Conservation (phyloP, 2,113 vertebrate genomes). For the Entomyzon cyanotis region DNA sequence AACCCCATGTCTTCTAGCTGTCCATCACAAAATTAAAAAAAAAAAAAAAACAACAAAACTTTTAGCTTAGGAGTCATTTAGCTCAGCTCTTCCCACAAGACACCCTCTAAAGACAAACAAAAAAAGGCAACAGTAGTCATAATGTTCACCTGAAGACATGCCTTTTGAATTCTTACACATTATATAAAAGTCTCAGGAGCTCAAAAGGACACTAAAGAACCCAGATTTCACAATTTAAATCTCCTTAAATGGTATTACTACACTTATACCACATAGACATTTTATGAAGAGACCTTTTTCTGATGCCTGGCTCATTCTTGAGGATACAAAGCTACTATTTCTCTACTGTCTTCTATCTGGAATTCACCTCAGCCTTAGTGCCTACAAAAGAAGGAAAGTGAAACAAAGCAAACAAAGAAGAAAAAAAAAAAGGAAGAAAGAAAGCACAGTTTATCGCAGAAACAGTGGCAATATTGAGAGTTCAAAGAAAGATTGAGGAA, state of each 20-base stretch:
- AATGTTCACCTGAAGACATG: not conserved
- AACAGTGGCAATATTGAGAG: not conserved
- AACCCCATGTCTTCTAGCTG: not conserved
- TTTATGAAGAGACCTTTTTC: constrained; percentile 31
- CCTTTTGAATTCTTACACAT: not conserved
- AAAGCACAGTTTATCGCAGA: not conserved
- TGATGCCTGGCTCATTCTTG: constrained; percentile 45
- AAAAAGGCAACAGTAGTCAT: not conserved
- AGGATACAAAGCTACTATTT: constrained; percentile 40
- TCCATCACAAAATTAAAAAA: not conserved
- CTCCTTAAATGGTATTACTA: not conserved
- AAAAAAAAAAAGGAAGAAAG: not conserved
- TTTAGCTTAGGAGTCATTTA: not conserved
- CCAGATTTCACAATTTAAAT: not conserved
- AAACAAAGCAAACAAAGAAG: constrained; percentile 3
- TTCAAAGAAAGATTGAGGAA: not conserved
- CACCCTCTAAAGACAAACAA: not conserved
- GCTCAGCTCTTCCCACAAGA: not conserved
- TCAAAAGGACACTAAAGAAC: not conserved
- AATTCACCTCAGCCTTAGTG: constrained; percentile 39
- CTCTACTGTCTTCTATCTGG: constrained; percentile 47
- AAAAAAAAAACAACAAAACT: not conserved
- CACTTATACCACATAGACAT: not conserved
- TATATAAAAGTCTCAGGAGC: not conserved
- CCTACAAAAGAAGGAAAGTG: constrained; percentile 56